Conservation (phyloP, 2,888 invertebrate species). For the Ectemnius cavifrons region DNA sequence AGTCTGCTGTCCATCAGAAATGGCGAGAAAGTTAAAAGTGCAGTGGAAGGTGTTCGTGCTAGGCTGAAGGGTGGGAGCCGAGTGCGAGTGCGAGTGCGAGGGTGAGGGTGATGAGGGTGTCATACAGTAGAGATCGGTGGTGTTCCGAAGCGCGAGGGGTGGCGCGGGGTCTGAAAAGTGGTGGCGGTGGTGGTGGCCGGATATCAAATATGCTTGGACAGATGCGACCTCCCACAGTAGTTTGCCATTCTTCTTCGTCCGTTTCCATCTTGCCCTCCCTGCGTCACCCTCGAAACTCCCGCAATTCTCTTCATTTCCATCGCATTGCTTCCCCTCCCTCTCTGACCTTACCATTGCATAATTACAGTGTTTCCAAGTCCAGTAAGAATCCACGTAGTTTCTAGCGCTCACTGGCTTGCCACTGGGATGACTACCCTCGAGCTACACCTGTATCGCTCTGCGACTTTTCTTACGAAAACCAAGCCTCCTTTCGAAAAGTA, state of each 20-base stretch:
- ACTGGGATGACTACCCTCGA: no score
- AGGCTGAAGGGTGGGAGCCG: no score
- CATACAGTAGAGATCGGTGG: no score
- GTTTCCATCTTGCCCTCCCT: slow-evolving; percentile 40
- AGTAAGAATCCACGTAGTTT: slow-evolving; percentile 43
- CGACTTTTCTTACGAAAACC: no score
- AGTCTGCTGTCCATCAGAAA: no score
- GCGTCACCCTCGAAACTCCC: slow-evolving; percentile 33
- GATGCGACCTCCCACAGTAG: slow-evolving; percentile 77
- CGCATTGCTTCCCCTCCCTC: slow-evolving; percentile 15
- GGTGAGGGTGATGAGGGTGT: no score
- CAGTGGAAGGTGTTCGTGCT: no score
- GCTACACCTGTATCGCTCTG: no score
- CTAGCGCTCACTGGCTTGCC: neutral
- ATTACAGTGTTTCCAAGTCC: slow-evolving; percentile 59
- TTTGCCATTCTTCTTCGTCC: slow-evolving; percentile 73
- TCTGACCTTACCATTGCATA: slow-evolving; percentile 50
- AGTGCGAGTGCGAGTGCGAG: no score
- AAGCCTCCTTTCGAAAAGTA: no score
- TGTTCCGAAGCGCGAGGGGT: neutral
- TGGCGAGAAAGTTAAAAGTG: no score
- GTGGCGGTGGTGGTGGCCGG: slow-evolving; percentile 43
- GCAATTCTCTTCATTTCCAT: slow-evolving; percentile 8
- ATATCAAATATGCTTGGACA: slow-evolving; percentile 76
- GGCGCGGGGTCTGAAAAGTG: slow-evolving; percentile 7